Base-by-base conservation (phyloP, 2,888 invertebrate species). In the Chymomyza fuscimana region DNA sequence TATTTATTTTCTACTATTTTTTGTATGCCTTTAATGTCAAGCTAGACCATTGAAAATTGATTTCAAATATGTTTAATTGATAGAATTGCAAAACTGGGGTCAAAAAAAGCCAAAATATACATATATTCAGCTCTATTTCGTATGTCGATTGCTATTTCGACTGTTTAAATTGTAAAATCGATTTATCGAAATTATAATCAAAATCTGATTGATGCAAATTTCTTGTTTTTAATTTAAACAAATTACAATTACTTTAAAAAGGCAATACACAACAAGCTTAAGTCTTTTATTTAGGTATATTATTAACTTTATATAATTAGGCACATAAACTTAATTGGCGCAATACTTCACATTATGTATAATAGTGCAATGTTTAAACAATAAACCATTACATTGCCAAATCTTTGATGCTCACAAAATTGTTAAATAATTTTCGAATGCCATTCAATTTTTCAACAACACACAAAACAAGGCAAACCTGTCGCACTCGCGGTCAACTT, bases 401-500 rank as follows among this genome's bases (percentile, higher is more conserved):
- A 12, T 46, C 12, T 46, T 46, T 15, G 4, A 46, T 12, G 40
- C 40, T 46, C 40, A 46, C 10, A 46, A 46, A 46, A 46, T 25
- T 25, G 12, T 46, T 46, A 46, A 46, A 46, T 46, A 46, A 46
- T 46, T 46, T 46, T 16, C 12, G 29, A 59, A 59, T 65, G 40
- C 29, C 36, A 16, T 36, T 54, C 46, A 66, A 62, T 62, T 67
- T 66, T 68, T 63, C 63, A n/a, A 54, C 19, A 19, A 70, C 25
- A 59, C 63, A 61, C 22, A 15, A 63, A 46, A 46, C 63, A 63
- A 36, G 6, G 54, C 69, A 32, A 70, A 78, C 80, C 69, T 66
- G 63, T 72, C 78, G 61, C 77, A 72, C 19, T 60, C 77, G 63
- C 74, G 65, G 70, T 61, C 68, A 71, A 76, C 56, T 66, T 73